Conservation (phyloP, 2,113 vertebrate genomes). For the Leucosticte australis region DNA sequence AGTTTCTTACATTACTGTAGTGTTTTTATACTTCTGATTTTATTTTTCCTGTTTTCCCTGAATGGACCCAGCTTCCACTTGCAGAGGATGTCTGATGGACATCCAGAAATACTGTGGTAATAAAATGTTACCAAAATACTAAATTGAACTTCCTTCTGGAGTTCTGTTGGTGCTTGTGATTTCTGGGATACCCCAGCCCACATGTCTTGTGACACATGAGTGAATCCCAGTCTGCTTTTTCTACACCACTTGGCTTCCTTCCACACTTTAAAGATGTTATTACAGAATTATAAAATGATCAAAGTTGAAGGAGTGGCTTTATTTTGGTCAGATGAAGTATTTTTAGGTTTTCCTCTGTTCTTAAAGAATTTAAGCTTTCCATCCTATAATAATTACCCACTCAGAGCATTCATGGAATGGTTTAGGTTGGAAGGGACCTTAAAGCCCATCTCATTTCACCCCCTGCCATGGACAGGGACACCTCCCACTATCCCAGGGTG, state of each 20-base stretch:
- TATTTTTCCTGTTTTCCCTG: background rate
- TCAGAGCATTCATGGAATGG: background rate
- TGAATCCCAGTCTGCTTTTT: background rate
- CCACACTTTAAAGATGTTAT: background rate
- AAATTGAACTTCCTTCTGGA: background rate
- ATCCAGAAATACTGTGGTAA: background rate
- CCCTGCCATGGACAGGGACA: background rate
- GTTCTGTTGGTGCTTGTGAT: background rate
- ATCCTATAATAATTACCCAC: background rate
- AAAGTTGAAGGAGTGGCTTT: background rate
- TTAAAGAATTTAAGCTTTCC: background rate
- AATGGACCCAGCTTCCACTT: background rate
- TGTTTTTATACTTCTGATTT: background rate
- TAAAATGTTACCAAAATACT: background rate
- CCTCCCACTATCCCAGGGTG: fast-evolving
- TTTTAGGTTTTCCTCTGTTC: background rate
- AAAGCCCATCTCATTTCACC: background rate
- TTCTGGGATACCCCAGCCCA: background rate
- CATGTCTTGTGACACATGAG: background rate
- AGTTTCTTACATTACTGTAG: background rate
- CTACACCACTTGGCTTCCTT: background rate
- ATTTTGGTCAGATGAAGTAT: background rate
- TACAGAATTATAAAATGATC: background rate
- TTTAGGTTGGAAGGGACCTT: background rate
- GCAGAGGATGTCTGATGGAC: background rate